Evolutionary conservation across 37 sponge, comb jelly and placozoan species (phyloP).

Genomic region (Crambe crambe): DNA sequence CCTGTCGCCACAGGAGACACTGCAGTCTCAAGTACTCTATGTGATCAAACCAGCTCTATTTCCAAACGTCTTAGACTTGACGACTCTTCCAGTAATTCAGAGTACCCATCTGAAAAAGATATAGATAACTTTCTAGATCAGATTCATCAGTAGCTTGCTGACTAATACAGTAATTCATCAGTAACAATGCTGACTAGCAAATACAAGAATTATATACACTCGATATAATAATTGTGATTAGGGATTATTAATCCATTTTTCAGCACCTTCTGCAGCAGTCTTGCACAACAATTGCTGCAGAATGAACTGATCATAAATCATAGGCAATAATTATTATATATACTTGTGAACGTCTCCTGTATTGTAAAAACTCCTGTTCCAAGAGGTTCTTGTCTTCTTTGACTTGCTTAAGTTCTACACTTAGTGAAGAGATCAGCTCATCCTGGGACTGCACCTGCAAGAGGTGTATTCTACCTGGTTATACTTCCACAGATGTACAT

Average conservation of each 20-base stretch:
- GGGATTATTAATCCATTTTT: conserved; percentile 17
- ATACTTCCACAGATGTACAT: not conserved
- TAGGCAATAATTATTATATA: not conserved
- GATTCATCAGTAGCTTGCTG: conserved; percentile 5
- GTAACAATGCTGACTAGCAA: too few species aligned
- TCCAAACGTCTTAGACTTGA: not conserved
- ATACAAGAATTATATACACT: too few species aligned
- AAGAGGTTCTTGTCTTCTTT: conserved; percentile 24
- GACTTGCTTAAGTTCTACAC: conserved; percentile 25
- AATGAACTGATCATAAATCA: not conserved
- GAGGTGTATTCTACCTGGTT: not conserved
- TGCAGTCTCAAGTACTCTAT: not conserved
- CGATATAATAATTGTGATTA: not conserved
- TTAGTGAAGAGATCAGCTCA: conserved; percentile 53
- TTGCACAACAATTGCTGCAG: conserved; percentile 22
- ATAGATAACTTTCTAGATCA: conserved; percentile 40
- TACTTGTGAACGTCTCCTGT: conserved; percentile 54
- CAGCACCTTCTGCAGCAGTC: not conserved
- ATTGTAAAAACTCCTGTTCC: conserved; percentile 56
- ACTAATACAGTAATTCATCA: too few species aligned
- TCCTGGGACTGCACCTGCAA: conserved; percentile 49
- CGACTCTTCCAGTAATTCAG: not conserved
- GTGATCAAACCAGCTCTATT: not conserved
- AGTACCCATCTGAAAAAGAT: conserved; percentile 14
- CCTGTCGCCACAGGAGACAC: not conserved